Evolutionary conservation across 53 echinoderm and acorn worm species (phyloP).

Genomic region (Holothuria scabra): DNA sequence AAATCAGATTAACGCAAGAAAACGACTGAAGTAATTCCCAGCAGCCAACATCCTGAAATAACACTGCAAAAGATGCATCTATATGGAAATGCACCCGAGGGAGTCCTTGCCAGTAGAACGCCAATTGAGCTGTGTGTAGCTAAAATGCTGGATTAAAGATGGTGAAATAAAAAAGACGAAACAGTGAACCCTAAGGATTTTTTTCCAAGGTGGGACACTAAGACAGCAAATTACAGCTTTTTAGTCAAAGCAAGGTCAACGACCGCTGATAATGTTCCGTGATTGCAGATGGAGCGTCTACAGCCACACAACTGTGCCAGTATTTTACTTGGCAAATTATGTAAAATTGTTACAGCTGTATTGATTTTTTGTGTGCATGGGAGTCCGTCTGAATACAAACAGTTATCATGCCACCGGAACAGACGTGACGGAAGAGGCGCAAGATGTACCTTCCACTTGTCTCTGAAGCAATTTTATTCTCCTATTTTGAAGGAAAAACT

Average conservation of each 20-base stretch:
- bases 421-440: too few relatives aligned
- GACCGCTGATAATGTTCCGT: not conserved
- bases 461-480: too few relatives aligned
- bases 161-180: slow-evolving; percentile 33
- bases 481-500: too few relatives aligned
- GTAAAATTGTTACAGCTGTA: slow-evolving; percentile 42
- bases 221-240: slow-evolving; percentile 36
- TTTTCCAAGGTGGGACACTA: slow-evolving; percentile 35
- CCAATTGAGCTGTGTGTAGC: slow-evolving; percentile 40
- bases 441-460: too few relatives aligned
- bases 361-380: slow-evolving; percentile 26
- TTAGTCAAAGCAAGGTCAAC: slow-evolving; percentile 39
- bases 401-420: too few relatives aligned
- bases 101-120: slow-evolving; percentile 29
- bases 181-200: slow-evolving; percentile 34
- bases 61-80: slow-evolving; percentile 36
- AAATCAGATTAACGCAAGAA: slow-evolving; percentile 37
- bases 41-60: slow-evolving; percentile 41
- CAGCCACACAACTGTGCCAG: slow-evolving; percentile 14
- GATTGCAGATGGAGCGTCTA: not conserved
- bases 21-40: slow-evolving; percentile 28
- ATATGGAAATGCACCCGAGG: slow-evolving; percentile 38
- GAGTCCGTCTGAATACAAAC: slow-evolving; percentile 28
- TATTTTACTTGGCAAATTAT: slow-evolving; percentile 34
- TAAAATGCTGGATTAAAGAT: slow-evolving; percentile 40